phyloP scores from a whole-genome alignment of 1,140 invertebrate genomes.

The Coelopa frigida region DNA sequence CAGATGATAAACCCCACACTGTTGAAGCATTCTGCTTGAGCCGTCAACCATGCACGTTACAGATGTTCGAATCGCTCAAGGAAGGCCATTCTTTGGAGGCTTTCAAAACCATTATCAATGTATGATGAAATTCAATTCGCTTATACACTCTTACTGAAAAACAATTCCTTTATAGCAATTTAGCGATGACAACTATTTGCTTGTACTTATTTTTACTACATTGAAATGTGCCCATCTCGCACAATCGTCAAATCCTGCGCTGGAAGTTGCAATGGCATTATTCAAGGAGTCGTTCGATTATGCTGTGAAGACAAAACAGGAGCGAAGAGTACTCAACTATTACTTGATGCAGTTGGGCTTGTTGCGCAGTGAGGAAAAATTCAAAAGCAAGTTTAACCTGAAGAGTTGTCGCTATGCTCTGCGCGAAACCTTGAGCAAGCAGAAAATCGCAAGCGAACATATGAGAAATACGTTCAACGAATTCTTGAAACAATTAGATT shows the following conservation, averaged over 20 bases:
- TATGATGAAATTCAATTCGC: slow-evolving; percentile 12
- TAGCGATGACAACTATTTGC: slow-evolving; percentile 42
- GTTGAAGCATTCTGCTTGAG: slow-evolving; percentile 34
- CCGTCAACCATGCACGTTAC: slow-evolving; percentile 25
- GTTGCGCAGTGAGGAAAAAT: slow-evolving; percentile 58
- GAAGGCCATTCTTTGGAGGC: slow-evolving; percentile 28
- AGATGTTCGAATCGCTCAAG: slow-evolving; percentile 30
- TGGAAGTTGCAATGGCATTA: slow-evolving; percentile 50
- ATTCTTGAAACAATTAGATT: slow-evolving; percentile 50
- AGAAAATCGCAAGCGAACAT: slow-evolving; percentile 49
- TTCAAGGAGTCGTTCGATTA: slow-evolving; percentile 54
- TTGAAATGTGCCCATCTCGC: slow-evolving; percentile 57
- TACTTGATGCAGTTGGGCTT: slow-evolving; percentile 61
- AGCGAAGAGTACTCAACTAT: slow-evolving; percentile 54
- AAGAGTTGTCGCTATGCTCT: slow-evolving; percentile 54
- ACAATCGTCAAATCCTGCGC: slow-evolving; percentile 47
- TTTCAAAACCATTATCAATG: slow-evolving; percentile 40
- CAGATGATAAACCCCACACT: slow-evolving; percentile 12
- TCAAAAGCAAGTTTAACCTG: slow-evolving; percentile 52
- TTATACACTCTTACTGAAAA: slow-evolving; percentile 3
- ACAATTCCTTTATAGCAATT: slow-evolving; percentile 25
- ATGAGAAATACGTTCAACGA: slow-evolving; percentile 51
- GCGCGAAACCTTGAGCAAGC: slow-evolving; percentile 47
- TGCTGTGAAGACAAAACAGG: slow-evolving; percentile 45
- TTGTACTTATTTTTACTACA: slow-evolving; percentile 47